phyloP scores from a whole-genome alignment of 2,888 invertebrate genomes.

The Amorpha juglandis region DNA sequence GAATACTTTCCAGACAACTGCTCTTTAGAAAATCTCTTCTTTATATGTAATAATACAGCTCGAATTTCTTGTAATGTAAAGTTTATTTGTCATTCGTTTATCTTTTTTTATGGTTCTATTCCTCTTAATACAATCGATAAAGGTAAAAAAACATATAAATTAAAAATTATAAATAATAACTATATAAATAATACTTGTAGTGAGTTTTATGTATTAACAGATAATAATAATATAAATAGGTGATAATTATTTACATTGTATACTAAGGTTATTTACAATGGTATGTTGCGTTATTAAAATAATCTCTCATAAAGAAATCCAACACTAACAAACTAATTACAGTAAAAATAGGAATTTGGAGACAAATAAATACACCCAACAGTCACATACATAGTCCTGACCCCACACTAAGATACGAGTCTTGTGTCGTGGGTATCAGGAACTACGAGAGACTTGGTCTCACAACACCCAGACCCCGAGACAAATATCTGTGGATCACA shows the following conservation, averaged over 20 bases:
- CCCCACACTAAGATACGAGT: no score
- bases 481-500: no score
- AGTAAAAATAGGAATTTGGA: no score
- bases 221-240: slow-evolving; percentile 9
- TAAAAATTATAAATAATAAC: slow-evolving; percentile 4
- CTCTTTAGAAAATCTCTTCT: not conserved
- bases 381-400: no score
- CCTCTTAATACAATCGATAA: slow-evolving; percentile 11
- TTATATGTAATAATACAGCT: not conserved
- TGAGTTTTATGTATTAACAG: slow-evolving; percentile 6
- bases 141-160: not conserved
- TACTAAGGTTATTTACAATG: not conserved
- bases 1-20: not conserved
- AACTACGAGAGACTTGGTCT: no score
- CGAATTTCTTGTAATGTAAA: not conserved
- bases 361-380: no score
- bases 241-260: not conserved
- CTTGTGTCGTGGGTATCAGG: no score
- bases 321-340: not conserved
- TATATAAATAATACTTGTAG: not conserved
- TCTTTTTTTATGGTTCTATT: slow-evolving; percentile 19
- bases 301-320: not conserved
- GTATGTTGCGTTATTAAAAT: not conserved
- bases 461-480: no score
- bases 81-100: not conserved